These are phyloP conservation scores for Phragmatobia fuliginosa DNA, from an alignment of 2,888 invertebrate species.

Conservation along the genomic window DNA sequence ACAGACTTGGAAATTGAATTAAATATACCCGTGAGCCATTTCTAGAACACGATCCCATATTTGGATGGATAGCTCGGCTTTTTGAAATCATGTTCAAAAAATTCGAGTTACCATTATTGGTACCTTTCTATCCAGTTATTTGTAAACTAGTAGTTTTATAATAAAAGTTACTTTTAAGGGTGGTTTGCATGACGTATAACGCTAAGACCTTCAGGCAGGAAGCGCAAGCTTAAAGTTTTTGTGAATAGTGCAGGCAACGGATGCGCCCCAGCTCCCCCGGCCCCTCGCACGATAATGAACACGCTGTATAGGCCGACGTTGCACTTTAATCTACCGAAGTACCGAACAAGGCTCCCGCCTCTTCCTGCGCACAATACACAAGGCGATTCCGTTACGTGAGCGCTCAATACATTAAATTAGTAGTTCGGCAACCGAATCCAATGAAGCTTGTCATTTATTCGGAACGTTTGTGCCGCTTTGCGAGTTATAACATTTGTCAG, in stretches of 20 bases:
- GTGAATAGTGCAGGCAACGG: slow-evolving; percentile 32
- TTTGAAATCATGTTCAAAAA: slow-evolving; percentile 7
- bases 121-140: neutral
- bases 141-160: neutral
- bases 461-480: slow-evolving; percentile 4
- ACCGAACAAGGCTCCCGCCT: slow-evolving; percentile 34
- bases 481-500: slow-evolving; percentile 1
- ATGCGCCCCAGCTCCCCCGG: slow-evolving; percentile 32
- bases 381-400: slow-evolving; percentile 26
- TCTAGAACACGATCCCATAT: slow-evolving; percentile 10
- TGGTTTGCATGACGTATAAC: neutral
- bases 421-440: slow-evolving; percentile 5
- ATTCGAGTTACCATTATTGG: too few relatives aligned
- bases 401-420: slow-evolving; percentile 1
- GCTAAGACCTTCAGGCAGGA: slow-evolving; percentile 34
- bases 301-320: slow-evolving; percentile 23
- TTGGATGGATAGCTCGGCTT: slow-evolving; percentile 12
- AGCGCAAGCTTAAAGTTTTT: slow-evolving; percentile 41
- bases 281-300: slow-evolving; percentile 23
- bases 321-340: slow-evolving; percentile 26
- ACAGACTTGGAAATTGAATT: slow-evolving; percentile 24
- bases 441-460: slow-evolving; percentile 15
- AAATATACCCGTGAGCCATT: slow-evolving; percentile 13
- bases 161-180: neutral
- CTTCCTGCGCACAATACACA: slow-evolving; percentile 26